phyloP scores from a whole-genome alignment of 2,888 invertebrate genomes.

The Epinotia nisella region DNA sequence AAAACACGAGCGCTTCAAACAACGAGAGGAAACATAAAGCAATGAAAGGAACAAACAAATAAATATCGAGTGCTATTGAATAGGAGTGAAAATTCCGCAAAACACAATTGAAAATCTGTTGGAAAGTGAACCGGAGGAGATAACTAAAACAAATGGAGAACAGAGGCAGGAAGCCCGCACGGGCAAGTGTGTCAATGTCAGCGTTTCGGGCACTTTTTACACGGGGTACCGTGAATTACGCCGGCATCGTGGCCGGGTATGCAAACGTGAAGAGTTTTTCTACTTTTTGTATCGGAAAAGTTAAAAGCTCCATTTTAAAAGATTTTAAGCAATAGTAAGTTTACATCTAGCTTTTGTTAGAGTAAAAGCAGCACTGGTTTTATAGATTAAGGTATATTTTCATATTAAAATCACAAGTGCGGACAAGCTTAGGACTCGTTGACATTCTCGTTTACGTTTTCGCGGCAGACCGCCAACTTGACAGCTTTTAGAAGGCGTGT shows the following conservation, averaged over 20 bases:
- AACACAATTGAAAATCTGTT: conserved; percentile 62
- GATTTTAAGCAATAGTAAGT: background rate
- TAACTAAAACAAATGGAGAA: conserved; percentile 64
- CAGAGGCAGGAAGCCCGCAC: conserved; percentile 64
- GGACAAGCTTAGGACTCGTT: too few relatives aligned
- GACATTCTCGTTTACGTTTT: too few relatives aligned
- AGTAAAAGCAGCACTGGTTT: too few relatives aligned
- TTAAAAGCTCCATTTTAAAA: conserved; percentile 8
- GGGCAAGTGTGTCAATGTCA: conserved; percentile 81
- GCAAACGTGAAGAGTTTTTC: conserved; percentile 21
- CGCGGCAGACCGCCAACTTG: too few relatives aligned
- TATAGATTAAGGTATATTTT: too few relatives aligned
- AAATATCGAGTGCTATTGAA: conserved; percentile 50
- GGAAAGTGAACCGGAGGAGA: conserved; percentile 60
- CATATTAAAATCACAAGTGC: too few relatives aligned
- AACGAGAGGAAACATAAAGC: conserved; percentile 41
- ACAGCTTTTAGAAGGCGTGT: too few relatives aligned
- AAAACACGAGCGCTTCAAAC: conserved; percentile 38
- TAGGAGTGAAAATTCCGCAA: conserved; percentile 59
- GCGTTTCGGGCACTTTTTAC: conserved; percentile 64
- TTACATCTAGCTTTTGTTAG: background rate
- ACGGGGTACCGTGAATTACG: conserved; percentile 55
- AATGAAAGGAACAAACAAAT: conserved; percentile 51
- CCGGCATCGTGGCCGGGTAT: conserved; percentile 15
- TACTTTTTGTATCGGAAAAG: conserved; percentile 16